Conservation (phyloP, 2,113 vertebrate genomes). For the Oncorhynchus tshawytscha region DNA sequence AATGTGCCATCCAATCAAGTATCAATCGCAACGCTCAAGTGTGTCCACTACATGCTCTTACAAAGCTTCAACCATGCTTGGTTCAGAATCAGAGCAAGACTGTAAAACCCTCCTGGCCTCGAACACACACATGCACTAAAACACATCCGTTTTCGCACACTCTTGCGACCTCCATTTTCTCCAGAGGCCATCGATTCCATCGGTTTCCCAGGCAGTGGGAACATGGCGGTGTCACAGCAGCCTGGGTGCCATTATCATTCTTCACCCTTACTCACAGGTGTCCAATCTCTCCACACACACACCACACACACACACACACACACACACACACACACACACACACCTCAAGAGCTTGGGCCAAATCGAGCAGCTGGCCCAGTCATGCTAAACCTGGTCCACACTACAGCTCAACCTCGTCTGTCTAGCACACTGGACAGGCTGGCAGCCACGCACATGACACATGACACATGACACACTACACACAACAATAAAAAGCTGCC, state of each 20-base stretch:
- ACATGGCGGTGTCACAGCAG: not conserved
- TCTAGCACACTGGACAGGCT: not conserved
- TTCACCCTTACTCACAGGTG: not conserved
- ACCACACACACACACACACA: not conserved
- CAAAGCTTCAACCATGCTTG: conserved; percentile 42
- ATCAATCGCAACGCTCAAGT: too few species aligned
- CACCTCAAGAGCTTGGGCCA: not conserved
- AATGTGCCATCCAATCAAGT: too few species aligned
- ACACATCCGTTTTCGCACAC: not conserved
- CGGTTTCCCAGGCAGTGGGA: not conserved
- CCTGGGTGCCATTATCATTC: not conserved
- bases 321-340: not conserved
- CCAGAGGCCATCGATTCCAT: too few species aligned
- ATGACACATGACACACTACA: too few species aligned
- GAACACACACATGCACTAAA: not conserved
- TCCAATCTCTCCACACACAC: not conserved
- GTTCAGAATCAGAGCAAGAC: conserved; percentile 26
- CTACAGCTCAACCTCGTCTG: not conserved
- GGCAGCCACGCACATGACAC: not conserved
- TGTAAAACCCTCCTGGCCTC: not conserved
- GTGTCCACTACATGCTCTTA: not conserved
- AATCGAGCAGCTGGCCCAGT: not conserved
- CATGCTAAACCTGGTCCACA: conserved; percentile 34
- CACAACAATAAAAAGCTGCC: too few species aligned
- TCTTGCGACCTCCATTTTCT: not conserved